Conservation (phyloP, 1,140 invertebrate species). For the Drosophila sucinea region DNA sequence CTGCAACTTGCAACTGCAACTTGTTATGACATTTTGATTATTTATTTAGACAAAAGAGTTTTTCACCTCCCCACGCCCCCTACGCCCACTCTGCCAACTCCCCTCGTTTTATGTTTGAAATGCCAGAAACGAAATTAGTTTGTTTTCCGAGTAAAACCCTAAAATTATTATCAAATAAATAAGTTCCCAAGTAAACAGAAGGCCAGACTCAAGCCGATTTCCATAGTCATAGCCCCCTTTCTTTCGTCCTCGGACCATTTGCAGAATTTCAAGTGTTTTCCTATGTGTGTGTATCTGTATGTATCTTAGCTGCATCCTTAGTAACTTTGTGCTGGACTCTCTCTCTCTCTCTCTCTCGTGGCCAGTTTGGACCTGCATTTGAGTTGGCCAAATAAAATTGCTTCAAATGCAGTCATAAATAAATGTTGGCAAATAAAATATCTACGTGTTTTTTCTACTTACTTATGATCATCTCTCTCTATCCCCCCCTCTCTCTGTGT, state of each 20-base stretch:
- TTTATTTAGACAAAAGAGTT: conserved; percentile 75
- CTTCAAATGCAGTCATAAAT: conserved; percentile 73
- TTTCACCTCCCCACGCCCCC: background rate
- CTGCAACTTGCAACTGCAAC: conserved; percentile 29
- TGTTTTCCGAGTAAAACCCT: conserved; percentile 56
- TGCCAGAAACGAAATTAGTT: conserved; percentile 58
- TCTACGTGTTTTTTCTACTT: conserved; percentile 29
- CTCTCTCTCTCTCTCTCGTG: background rate
- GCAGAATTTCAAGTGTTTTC: conserved; percentile 31
- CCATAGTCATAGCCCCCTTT: background rate
- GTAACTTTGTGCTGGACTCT: conserved; percentile 51
- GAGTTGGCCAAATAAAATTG: conserved; percentile 67
- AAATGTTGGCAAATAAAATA: conserved; percentile 76
- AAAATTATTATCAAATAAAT: conserved; percentile 77
- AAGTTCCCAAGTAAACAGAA: conserved; percentile 55
- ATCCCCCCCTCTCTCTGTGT: conserved; percentile 15
- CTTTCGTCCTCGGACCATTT: background rate
- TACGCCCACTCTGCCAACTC: background rate
- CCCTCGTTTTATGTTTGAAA: conserved; percentile 13
- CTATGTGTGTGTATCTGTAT: conserved; percentile 27
- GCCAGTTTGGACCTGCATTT: conserved; percentile 50
- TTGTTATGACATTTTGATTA: conserved; percentile 80
- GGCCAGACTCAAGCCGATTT: conserved; percentile 27
- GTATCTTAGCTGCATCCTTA: conserved; percentile 53
- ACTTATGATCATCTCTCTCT: background rate